Evolutionary conservation across 2,113 vertebrate genomes (phyloP).

Genomic region (Nothoprocta pentlandii): DNA sequence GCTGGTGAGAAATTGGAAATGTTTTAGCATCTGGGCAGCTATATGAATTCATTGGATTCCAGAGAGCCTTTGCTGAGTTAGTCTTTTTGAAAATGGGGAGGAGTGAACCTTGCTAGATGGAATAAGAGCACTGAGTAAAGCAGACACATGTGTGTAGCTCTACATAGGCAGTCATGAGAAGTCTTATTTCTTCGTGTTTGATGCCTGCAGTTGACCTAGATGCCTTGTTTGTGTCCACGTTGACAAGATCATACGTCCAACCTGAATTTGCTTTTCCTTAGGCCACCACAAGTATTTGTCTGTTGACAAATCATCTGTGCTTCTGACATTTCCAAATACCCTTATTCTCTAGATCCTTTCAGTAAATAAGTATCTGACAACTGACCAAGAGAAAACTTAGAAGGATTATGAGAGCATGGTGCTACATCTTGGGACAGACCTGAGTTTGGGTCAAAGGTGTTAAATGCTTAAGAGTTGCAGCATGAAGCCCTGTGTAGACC

Average conservation of each 20-base stretch:
- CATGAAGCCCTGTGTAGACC: background rate
- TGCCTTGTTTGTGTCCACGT: background rate
- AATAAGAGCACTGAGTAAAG: background rate
- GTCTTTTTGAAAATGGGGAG: background rate
- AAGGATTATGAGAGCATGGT: background rate
- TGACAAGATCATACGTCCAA: background rate
- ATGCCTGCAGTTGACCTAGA: background rate
- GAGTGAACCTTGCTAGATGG: too few relatives aligned
- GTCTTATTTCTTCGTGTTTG: background rate
- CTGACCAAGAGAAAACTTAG: background rate
- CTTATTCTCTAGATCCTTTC: background rate
- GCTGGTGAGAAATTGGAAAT: background rate
- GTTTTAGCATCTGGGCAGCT: background rate
- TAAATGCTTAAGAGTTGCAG: background rate
- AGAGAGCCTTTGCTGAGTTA: background rate
- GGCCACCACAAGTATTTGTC: background rate
- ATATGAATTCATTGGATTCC: background rate
- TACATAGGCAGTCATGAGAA: background rate
- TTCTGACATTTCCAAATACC: background rate
- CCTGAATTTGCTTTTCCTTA: background rate
- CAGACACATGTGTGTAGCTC: background rate
- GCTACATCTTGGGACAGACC: background rate
- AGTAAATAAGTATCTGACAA: background rate
- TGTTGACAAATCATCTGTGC: background rate
- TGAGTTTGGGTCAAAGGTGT: background rate